Evolutionary conservation across 2,888 invertebrate genomes (phyloP).

Genomic region (Morpho deidamia): DNA sequence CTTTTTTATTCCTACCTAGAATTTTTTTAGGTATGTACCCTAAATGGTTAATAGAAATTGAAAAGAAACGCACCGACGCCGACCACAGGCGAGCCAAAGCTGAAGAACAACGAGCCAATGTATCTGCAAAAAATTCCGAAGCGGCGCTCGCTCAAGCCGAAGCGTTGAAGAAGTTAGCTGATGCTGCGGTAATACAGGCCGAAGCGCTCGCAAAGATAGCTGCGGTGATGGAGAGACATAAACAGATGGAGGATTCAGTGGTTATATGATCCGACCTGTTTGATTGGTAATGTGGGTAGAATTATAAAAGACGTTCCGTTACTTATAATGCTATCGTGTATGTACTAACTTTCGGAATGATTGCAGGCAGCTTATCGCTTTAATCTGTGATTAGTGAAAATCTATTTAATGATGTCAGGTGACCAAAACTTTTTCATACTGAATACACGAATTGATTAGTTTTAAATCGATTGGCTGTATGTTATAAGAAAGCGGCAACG

Average conservation of each 20-base stretch:
- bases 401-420: too few species aligned
- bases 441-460: too few species aligned
- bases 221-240: constrained; percentile 34
- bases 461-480: too few species aligned
- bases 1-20: too few species aligned
- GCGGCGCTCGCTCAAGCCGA: constrained; percentile 49
- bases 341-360: too few species aligned
- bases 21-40: constrained; percentile 45
- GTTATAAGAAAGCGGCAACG: too few species aligned
- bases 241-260: constrained; percentile 31
- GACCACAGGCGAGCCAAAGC: constrained; percentile 51
- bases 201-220: constrained; percentile 52
- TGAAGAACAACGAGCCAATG: constrained; percentile 40
- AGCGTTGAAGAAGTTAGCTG: constrained; percentile 45
- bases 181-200: constrained; percentile 48
- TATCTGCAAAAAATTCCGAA: constrained; percentile 43
- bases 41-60: constrained; percentile 57
- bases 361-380: too few species aligned
- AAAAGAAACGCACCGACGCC: constrained; percentile 53
- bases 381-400: too few species aligned
- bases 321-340: too few species aligned
- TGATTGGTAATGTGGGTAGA: neutral
- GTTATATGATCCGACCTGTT: constrained; percentile 23
- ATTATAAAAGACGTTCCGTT: too few species aligned
- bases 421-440: too few species aligned